Evolutionary conservation across 1,140 invertebrate species (phyloP), one percentile per base, ranked within the genome.

Genomic region (Zaprionus ornatus): DNA sequence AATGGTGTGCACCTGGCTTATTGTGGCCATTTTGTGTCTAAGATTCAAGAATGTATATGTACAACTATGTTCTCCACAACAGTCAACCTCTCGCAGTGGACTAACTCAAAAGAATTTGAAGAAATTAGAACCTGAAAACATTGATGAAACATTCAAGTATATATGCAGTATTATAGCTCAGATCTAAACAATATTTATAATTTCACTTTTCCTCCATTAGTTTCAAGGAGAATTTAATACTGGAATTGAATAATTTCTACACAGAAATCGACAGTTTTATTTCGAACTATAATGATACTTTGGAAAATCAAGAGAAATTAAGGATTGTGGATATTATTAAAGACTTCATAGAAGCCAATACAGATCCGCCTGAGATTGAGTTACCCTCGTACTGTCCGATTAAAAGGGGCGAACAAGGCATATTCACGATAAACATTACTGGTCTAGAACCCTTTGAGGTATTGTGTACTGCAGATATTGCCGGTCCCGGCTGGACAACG

Each of bases 401-500:
- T 4, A 32, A 64, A 19, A 35, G 7, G 19, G 19, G 52, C 5
- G 21, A 23, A 13, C 32, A 65, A 1, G 63, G 50, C n/a, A 55
- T 42, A 27, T 42, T 27, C 6, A 65, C 15, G 4, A 25, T 65
- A 17, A 55, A 65, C 15, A 15, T 65, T 2, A 27, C 10, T 7
- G 35, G 35, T 17, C n/a, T 55, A 7, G 4, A 25, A 29, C 50
- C 63, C 13, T 65, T 65, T 40, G 15, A 25, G 25, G 50, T 65
- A 3, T 10, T 40, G 7, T 65, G 63, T n/a, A 37, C n/a, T 54
- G 19, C 50, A n/a, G 9, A 55, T 17, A 4, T 55, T 29, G 50
- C 50, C 15, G 63, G 63, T 40, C 21, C 63, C 13, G 50, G 63
- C 15, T 55, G 63, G 63, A 55, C 63, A 5, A 32, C 29, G 13